Base-by-base conservation (phyloP, 2,797 vertebrate genomes). In the Poecilia velifera region DNA sequence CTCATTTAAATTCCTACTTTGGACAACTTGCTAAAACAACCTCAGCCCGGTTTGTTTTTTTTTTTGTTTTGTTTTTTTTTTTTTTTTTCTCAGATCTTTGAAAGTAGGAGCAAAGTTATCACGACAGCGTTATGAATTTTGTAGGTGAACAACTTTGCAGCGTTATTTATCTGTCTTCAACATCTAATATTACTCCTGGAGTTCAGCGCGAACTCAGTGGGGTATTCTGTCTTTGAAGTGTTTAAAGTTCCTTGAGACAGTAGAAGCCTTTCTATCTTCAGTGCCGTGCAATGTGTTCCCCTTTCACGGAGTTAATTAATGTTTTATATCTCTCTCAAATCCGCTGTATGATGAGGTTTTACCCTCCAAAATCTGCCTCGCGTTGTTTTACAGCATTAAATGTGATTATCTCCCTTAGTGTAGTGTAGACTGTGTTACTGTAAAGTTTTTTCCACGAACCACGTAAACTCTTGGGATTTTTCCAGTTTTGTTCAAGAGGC, bases 321-420 rank as follows among this genome's bases (percentile, higher is more conserved):
- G 76, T 86, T 89, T 86, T 71, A 86, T 83, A 83, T 85, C 77
- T 79, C 59, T 51, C 78, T 81, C 77, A 49, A 83, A 87, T 80
- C 77, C 57, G 84, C 25, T 80, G 31, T 82, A 71, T 73, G 77
- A 81, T 87, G 81, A 53, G 22, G 36, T 75, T 87, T 85, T 76
- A 81, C 74, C 79, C 71, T 71, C 66, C n/a, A 73, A 75, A 76
- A 73, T 83, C 79, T 82, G 72, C 76, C 55, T 78, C 18, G 34
- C 31, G 55, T 81, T 45, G 47, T 85, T 62, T 76, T 82, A 43
- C 31, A 31, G 14, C 28, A 57, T 84, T 49, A 28, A 18, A 49
- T 70, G 41, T 62, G 25, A 72, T 57, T 25, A 70, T 71, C 45
- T 46, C 43, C n/a, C 78, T 64, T 62, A 6, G 45, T 74, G 2